Evolutionary conservation across 2,113 vertebrate genomes (phyloP), one percentile per base, ranked within the genome.

Genomic region (Poeciliopsis prolifica): DNA sequence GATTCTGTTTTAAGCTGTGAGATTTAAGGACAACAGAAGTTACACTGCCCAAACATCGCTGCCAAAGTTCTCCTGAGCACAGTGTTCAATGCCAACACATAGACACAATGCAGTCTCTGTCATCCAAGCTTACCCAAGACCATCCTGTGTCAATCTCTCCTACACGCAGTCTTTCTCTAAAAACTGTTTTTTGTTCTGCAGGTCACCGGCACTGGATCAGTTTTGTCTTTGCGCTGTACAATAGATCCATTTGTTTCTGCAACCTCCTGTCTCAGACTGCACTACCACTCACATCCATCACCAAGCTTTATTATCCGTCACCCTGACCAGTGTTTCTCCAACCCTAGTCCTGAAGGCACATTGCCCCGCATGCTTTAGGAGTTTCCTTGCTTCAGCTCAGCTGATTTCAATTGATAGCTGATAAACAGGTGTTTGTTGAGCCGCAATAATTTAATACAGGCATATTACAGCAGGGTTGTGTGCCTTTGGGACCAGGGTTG

Each of bases 231-330:
- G 35, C 11, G 65, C 64, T 75, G 35, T 86, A 70, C 81, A 75
- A 80, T 77, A 72, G 75, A 78, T 78, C 72, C 75, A 83, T 83
- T 77, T 54, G 74, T 80, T 75, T 87, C 62, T 81, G 77, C 70
- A 74, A 79, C 61, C 81, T 62, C 77, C 61, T 44, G 64, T 81
- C 51, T 14, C 44, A 77, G 70, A 79, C 61, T 33, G 42, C 51
- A 70, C 30, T 40, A 60, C 37, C 60, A 51, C 44, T 67, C 66
- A 31, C 54, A 66, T 67, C 65, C n/a, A 58, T 62, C 28, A 61
- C 42, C 35, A 26, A 35, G 31, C 68, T 67, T 51, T 19, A 11
- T 74, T 54, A 73, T 73, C 42, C 1, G 7, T 70, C 58, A 17
- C 62, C 81, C 35, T 11, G 35, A 37, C 35, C 35, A 37, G 10